A percentile compares a stretch with the other conserved stretches of the same genome.
These are phyloP conservation scores for Ammospiza caudacuta DNA, from an alignment of 2,113 vertebrate genomes.

Conservation along the genomic window DNA sequence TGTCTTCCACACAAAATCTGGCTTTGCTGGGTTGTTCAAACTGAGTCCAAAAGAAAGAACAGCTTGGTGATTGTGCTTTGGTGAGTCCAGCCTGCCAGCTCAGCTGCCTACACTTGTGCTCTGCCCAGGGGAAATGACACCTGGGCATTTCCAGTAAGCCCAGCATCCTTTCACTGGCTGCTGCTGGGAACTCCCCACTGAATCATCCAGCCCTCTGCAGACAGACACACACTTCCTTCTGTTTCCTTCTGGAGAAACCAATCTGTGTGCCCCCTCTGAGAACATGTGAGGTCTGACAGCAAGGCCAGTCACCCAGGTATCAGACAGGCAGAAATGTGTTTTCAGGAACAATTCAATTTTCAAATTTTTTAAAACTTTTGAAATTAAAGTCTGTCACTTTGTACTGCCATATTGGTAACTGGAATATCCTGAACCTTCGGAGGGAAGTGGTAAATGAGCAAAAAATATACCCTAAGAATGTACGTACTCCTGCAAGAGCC, in stretches of 20 bases:
- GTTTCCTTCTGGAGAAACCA: neutral
- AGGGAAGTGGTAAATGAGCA: neutral
- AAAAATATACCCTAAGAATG: neutral
- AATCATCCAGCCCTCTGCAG: constrained; percentile 3
- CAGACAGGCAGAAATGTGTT: neutral
- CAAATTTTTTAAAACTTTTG: neutral
- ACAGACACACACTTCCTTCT: neutral
- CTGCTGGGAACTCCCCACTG: constrained; percentile 20
- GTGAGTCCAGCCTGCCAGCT: neutral
- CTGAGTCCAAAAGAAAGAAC: neutral
- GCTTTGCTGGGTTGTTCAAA: neutral
- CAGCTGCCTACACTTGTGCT: rapidly evolving
- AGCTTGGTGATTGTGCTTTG: neutral
- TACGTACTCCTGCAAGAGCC: neutral
- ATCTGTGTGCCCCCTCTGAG: neutral
- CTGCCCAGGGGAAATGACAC: constrained; percentile 4
- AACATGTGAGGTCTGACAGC: neutral
- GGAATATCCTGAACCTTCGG: neutral
- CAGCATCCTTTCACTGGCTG: neutral
- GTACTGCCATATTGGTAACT: neutral
- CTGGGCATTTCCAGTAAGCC: constrained; percentile 19
- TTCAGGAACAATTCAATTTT: neutral
- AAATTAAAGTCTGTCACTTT: neutral
- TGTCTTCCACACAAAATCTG: neutral
- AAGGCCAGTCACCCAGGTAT: neutral